phyloP scores from a whole-genome alignment of 2,797 vertebrate genomes.

The Petrocephalus schoutedeni region DNA sequence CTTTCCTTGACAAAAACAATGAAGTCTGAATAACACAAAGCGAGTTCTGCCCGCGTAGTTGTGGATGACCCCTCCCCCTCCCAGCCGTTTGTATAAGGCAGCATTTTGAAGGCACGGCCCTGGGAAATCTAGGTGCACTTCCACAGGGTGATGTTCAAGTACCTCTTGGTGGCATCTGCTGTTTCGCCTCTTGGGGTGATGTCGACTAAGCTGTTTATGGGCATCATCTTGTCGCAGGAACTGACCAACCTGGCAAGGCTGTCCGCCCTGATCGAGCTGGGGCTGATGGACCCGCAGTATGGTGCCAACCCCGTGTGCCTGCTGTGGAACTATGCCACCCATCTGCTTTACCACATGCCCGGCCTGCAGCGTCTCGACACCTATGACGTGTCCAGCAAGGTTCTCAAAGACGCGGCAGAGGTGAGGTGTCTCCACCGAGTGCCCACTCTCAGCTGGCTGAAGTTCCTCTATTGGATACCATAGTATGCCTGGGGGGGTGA shows the following conservation, averaged over 20 bases:
- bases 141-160: not conserved
- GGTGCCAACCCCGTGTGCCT: slow-evolving; percentile 75
- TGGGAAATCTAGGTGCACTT: not conserved
- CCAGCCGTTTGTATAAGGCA: not conserved
- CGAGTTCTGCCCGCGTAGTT: not conserved
- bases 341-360: slow-evolving; percentile 80
- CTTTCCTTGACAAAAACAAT: not conserved
- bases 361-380: slow-evolving; percentile 72
- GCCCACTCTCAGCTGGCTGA: not conserved
- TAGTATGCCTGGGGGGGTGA: not conserved
- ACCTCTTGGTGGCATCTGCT: not conserved
- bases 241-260: slow-evolving; percentile 68
- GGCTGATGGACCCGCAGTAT: slow-evolving; percentile 73
- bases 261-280: slow-evolving; percentile 63
- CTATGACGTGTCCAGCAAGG: slow-evolving; percentile 67
- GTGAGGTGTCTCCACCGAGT: slow-evolving; percentile 46
- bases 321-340: slow-evolving; percentile 78
- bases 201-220: not conserved
- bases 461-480: not conserved
- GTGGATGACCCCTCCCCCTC: not conserved
- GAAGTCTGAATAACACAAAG: slow-evolving; percentile 18
- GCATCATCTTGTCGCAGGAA: slow-evolving; percentile 62
- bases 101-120: not conserved
- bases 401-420: slow-evolving; percentile 76
- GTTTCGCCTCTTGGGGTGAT: too few relatives aligned